Base-by-base conservation (phyloP, 1,140 invertebrate genomes). In the Drosophila novamexicana region DNA sequence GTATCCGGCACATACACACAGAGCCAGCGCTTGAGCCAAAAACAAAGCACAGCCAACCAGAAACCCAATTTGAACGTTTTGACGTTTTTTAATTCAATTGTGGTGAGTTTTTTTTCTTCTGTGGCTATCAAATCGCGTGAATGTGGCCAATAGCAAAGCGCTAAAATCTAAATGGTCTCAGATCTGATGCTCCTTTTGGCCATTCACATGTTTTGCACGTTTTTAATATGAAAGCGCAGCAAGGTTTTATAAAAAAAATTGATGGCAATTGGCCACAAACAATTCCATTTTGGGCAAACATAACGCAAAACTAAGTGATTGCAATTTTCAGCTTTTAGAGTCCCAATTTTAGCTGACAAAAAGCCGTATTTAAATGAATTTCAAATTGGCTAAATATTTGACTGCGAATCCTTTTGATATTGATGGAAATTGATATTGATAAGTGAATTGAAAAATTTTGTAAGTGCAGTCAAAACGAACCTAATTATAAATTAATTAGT, bases 161-260 rank as follows among this genome's bases (percentile, higher is more conserved):
- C 54, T 56, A 68, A 61, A 75, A 77, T 66, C 64, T 65, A 62
- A 67, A 75, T 68, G n/a, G 49, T 36, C 10, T 16, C 12, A 47
- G 34, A 62, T 71, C 61, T 42, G 67, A 44, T 75, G 63, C 37
- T 29, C 12, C 22, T 39, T 56, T 40, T 29, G 36, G 39, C 40
- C 40, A 68, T 74, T 68, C 56, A 40, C 65, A 74, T 68, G 58
- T 58, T 65, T 61, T 65, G 65, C 75, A 77, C 65, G 71, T 75
- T 75, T 77, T 75, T 66, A 65, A 70, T 70, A 75, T 69, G 50
- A 36, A 56, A 69, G 44, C 37, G 42, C 29, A 34, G 53, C 14
- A 14, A 22, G 53, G 49, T 72, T 72, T 71, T 73, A 45, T 40
- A 45, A 53, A 61, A 57, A 57, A 37, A 42, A 34, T 56, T 57